A percentile compares a stretch with the other conserved stretches of the same genome.
These are phyloP conservation scores for Apantesis nais DNA, from an alignment of 2,888 invertebrate species.

Conservation along the genomic window DNA sequence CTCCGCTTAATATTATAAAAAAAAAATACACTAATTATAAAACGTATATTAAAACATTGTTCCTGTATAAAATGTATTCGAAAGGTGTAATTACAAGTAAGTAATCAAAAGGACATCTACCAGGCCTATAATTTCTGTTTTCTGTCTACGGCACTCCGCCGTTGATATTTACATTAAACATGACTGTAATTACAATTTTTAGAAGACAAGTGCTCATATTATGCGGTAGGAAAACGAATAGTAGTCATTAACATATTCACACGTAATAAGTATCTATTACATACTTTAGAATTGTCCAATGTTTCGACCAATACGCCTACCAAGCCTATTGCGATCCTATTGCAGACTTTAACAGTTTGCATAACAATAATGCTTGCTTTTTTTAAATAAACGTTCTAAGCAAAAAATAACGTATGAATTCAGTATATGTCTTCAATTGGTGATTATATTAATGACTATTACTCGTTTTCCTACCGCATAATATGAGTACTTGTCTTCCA, in stretches of 20 bases:
- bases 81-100: conserved; percentile 43
- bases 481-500: neutral
- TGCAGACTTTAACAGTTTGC: too few relatives aligned
- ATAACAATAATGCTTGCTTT: too few relatives aligned
- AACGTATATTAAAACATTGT: conserved; percentile 9
- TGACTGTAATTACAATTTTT: neutral
- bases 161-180: conserved; percentile 1
- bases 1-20: conserved; percentile 5
- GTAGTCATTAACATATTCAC: too few relatives aligned
- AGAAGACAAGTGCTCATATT: neutral
- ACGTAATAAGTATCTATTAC: too few relatives aligned
- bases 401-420: too few relatives aligned
- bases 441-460: too few relatives aligned
- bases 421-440: too few relatives aligned
- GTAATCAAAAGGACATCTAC: conserved; percentile 41
- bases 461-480: too few relatives aligned
- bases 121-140: conserved; percentile 1
- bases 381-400: too few relatives aligned
- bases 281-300: neutral
- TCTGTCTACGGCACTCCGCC: neutral
- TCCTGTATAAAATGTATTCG: conserved; percentile 16
- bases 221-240: too few relatives aligned
- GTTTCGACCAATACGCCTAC: neutral
- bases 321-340: too few relatives aligned
- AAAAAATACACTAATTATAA: conserved; percentile 21